A percentile compares a stretch with the other conserved stretches of the same genome.
Conservation (phyloP, 1,140 invertebrate genomes). For the Danaus melanippus region DNA sequence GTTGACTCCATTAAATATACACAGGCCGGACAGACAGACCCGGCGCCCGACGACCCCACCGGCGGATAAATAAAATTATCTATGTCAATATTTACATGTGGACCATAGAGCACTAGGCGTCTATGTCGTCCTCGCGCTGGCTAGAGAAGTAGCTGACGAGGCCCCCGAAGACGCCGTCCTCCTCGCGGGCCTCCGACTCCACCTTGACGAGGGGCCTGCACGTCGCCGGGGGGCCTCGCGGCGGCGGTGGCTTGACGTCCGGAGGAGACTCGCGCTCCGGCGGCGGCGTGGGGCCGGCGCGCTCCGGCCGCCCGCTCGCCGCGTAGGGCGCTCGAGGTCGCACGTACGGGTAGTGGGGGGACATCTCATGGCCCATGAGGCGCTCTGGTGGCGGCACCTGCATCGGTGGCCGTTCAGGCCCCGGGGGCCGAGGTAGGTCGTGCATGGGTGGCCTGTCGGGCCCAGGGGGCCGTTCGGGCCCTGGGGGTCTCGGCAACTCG, state of each 20-base stretch:
- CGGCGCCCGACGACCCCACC: constrained; percentile 31
- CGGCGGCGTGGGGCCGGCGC: constrained; percentile 26
- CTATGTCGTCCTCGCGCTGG: constrained; percentile 81
- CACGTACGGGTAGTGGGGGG: constrained; percentile 26
- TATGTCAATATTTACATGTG: constrained; percentile 50
- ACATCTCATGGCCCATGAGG: constrained; percentile 26
- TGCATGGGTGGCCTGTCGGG: constrained; percentile 2
- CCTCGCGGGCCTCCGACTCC: constrained; percentile 62
- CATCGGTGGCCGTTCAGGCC: constrained; percentile 2
- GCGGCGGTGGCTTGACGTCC: constrained; percentile 17
- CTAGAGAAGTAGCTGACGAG: constrained; percentile 91
- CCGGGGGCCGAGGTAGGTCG: background rate
- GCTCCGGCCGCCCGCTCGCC: constrained; percentile 41
- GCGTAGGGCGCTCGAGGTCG: constrained; percentile 13
- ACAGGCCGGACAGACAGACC: too few relatives aligned
- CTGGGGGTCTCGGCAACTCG: constrained; percentile 10
- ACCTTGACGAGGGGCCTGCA: constrained; percentile 39
- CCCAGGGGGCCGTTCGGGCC: constrained; percentile 3
- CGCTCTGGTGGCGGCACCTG: constrained; percentile 16
- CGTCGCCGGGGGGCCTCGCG: constrained; percentile 8
- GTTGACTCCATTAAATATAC: constrained; percentile 46
- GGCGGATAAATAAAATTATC: constrained; percentile 60
- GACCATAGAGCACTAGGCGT: constrained; percentile 33
- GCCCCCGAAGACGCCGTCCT: constrained; percentile 83
- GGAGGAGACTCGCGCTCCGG: constrained; percentile 21